These are phyloP conservation scores for Myodes glareolus DNA, from an alignment of 2,113 vertebrate species.

Conservation along the genomic window DNA sequence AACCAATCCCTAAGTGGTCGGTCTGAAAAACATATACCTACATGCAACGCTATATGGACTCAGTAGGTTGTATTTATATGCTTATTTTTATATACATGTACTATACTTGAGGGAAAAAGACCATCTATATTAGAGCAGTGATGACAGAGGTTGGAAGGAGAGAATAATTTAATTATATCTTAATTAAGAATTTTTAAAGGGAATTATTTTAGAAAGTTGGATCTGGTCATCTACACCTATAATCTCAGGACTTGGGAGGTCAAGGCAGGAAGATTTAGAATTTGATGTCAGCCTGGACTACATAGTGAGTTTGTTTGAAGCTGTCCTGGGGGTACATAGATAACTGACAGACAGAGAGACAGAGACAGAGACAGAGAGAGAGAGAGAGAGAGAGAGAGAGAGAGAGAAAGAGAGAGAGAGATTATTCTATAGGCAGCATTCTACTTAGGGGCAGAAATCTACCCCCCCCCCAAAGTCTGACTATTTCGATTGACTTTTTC, in stretches of 20 bases:
- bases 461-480: neutral
- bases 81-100: neutral
- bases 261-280: neutral
- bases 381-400: neutral
- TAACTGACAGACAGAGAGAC: accelerated
- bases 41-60: neutral
- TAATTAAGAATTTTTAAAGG: neutral
- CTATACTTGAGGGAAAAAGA: neutral
- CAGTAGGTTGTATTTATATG: neutral
- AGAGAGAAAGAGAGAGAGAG: neutral
- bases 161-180: neutral
- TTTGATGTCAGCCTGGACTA: neutral
- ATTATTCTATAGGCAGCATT: neutral
- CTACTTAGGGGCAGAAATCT: neutral
- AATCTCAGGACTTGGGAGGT: neutral
- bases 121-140: neutral
- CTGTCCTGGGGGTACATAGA: neutral
- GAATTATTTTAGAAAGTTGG: neutral
- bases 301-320: neutral
- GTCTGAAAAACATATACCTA: neutral
- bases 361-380: neutral
- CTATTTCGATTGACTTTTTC: neutral
- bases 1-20: neutral
- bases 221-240: neutral
- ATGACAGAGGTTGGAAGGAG: neutral